Conservation (phyloP, 1,140 invertebrate genomes). For the Bradynema listronoti region DNA sequence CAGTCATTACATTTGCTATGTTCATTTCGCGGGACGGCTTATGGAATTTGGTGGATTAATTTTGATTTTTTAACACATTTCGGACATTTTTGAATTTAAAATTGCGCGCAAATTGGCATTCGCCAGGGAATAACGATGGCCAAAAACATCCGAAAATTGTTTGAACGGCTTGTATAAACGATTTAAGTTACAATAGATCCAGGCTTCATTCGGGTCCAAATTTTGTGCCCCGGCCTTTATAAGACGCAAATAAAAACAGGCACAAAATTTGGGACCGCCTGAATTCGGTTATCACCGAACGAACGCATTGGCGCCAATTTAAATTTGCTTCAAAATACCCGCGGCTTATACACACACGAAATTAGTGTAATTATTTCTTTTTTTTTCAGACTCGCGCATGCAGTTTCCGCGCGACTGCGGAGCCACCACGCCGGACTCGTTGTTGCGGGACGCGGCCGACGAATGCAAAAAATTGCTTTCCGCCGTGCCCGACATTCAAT, state of each 20-base stretch:
- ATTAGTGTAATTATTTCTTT: no score
- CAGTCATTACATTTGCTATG: slow-evolving; percentile 45
- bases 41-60: slow-evolving; percentile 17
- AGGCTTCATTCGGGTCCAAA: background rate
- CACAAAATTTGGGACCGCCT: no score
- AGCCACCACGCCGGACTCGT: slow-evolving; percentile 30
- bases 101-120: slow-evolving; percentile 12
- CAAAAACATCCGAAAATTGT: no score
- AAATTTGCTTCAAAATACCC: no score
- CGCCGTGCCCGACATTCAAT: slow-evolving; percentile 30
- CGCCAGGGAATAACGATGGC: no score
- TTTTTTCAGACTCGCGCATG: slow-evolving; percentile 21
- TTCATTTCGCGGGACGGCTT: slow-evolving; percentile 16
- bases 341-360: no score
- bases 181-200: no score
- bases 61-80: background rate
- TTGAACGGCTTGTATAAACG: no score
- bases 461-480: slow-evolving; percentile 32
- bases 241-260: no score
- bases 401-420: slow-evolving; percentile 47
- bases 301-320: no score
- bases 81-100: slow-evolving; percentile 9
- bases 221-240: background rate
- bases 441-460: slow-evolving; percentile 39
- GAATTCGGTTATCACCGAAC: no score